Evolutionary conservation across 1,140 invertebrate species (phyloP).

Genomic region (Vollenhovia emeryi): DNA sequence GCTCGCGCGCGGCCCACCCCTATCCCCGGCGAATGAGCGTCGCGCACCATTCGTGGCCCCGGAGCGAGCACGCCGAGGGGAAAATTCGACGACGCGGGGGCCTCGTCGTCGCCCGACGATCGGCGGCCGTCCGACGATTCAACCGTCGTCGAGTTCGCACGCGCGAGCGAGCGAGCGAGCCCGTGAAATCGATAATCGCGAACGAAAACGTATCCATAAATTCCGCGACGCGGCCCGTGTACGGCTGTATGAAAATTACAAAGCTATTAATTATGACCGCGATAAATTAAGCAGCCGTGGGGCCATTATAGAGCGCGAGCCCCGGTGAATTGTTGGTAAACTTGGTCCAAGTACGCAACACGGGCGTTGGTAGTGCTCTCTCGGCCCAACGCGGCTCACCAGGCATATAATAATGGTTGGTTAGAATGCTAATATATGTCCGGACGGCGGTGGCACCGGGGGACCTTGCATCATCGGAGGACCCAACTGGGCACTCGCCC

Average conservation of each 20-base stretch:
- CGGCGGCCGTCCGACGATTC: conserved; percentile 59
- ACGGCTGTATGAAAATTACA: conserved; percentile 85
- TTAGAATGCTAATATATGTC: conserved; percentile 86
- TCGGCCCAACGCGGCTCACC: conserved; percentile 83
- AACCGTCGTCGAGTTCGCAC: conserved; percentile 56
- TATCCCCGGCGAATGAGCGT: background rate
- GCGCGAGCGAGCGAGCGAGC: conserved; percentile 14
- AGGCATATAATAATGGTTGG: conserved; percentile 85
- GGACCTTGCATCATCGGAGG: conserved; percentile 85
- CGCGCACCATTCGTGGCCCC: background rate
- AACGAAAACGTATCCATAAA: conserved; percentile 80
- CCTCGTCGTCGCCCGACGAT: conserved; percentile 38
- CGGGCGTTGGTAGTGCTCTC: conserved; percentile 77
- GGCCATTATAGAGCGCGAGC: conserved; percentile 84
- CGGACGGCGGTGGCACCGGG: conserved; percentile 82
- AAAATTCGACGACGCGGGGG: conserved; percentile 22
- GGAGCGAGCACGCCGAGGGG: background rate
- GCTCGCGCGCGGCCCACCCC: background rate
- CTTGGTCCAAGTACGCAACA: conserved; percentile 85
- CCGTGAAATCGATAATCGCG: conserved; percentile 77
- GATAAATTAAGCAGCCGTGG: conserved; percentile 85
- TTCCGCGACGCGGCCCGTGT: conserved; percentile 74
- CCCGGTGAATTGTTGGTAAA: conserved; percentile 86
- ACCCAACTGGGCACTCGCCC: conserved; percentile 84
- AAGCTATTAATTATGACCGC: conserved; percentile 85